Evolutionary conservation across 2,888 invertebrate genomes (phyloP), one percentile per base, ranked within the genome.

Genomic region (Eumacrocentrus americanus): DNA sequence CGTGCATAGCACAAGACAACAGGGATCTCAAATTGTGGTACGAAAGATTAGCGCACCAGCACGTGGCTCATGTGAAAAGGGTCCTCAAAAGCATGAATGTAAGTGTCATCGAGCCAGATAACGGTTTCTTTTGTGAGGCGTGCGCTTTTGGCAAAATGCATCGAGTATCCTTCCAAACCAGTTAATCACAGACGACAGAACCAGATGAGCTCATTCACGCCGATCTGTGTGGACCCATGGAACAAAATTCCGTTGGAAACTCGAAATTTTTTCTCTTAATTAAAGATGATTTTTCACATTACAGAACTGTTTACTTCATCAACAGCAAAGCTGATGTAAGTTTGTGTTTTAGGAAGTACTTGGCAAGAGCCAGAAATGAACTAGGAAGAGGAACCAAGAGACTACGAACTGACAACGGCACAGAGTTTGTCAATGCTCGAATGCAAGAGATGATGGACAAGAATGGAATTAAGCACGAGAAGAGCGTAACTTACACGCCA

Each of bases 151-250:
- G 65, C 5, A 67, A 62, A 50, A 65, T 62, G 52, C 60, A 62
- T 9, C 34, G 56, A 6, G n/a, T 58, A 1, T 47, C 65, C 4
- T 66, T 67, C 38, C 38, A 57, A 6, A 58, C 25, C 6, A 63
- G 64, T 42, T 18, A 22, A 1, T 37, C 58, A 1, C 62, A 59
- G 23, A 22, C 63, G 7, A 50, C n/a, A 5, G 54, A 37, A 46
- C 25, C 42, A 2, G 66, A 65, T 2, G 65, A 68, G 12, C 23
- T 70, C 1, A 38, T 67, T 0, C 66, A 67, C 34, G 63, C 62
- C 1, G 67, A 70, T 12, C 25, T 67, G 1, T 66, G 68, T 22
- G 68, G 68, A 0, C 63, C 56, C 1, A 66, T 70, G 66, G 48
- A 66, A 37, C 22, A 57, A 34, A 38, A 37, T 5, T 64, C 62